Percentiles rank a stretch among this genome's conserved stretches.
phyloP scores from a whole-genome alignment of 2,888 invertebrate species.

The Chirona hameri region DNA sequence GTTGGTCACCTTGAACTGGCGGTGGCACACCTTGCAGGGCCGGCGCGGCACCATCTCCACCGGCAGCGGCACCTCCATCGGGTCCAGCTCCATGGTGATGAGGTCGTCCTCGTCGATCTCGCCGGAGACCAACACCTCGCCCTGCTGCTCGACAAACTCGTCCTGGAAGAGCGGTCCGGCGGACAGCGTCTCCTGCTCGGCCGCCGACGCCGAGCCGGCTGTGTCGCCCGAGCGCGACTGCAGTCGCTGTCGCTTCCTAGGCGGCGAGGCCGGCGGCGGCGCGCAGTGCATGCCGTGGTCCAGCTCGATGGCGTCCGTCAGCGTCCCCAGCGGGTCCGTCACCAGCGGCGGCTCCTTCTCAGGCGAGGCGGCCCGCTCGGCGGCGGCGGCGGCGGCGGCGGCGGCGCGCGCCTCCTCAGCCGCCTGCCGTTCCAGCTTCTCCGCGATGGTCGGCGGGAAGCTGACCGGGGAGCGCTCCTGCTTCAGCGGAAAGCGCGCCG shows the following conservation, averaged over 20 bases:
- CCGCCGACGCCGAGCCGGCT: background rate
- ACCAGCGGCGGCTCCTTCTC: background rate
- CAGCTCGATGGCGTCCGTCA: constrained; percentile 3
- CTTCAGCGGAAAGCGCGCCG: background rate
- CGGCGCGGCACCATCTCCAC: background rate
- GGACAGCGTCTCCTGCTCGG: background rate
- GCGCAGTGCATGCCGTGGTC: background rate
- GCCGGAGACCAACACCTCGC: background rate
- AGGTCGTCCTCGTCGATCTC: constrained; percentile 27
- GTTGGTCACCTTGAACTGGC: constrained; percentile 38
- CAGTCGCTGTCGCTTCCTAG: background rate
- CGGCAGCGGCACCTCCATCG: constrained; percentile 28
- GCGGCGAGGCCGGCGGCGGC: background rate
- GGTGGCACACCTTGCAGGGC: constrained; percentile 26
- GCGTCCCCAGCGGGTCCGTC: background rate
- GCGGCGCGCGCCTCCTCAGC: background rate
- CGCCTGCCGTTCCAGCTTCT: background rate
- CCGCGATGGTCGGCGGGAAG: background rate
- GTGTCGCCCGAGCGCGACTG: background rate
- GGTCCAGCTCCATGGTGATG: constrained; percentile 26
- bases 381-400: background rate
- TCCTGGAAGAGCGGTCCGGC: background rate
- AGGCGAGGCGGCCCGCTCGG: background rate
- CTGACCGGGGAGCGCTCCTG: background rate
- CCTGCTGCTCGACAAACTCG: background rate